Percentiles rank a stretch among this genome's conserved stretches.
Evolutionary conservation across 2,797 vertebrate species (phyloP).

Genomic region (Sparus aurata): DNA sequence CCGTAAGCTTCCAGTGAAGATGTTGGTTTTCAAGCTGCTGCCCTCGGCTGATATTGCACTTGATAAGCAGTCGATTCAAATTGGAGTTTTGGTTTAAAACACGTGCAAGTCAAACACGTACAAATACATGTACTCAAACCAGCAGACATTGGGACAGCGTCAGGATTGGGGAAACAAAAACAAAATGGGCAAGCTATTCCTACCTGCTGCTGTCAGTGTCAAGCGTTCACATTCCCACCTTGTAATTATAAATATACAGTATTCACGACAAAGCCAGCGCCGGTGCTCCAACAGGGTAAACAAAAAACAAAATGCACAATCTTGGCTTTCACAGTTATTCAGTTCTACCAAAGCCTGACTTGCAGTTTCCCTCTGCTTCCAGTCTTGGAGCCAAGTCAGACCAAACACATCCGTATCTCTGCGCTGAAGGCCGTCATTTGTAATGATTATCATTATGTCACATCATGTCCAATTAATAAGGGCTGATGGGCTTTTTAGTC

Average conservation of each 20-base stretch:
- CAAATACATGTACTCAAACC: background rate
- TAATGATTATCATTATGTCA: conserved; percentile 19
- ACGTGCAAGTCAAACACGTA: background rate
- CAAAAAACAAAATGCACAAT: background rate
- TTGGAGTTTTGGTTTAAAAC: background rate
- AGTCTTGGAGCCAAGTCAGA: background rate
- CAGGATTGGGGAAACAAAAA: no score
- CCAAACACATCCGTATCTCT: conserved; percentile 9
- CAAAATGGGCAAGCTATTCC: no score
- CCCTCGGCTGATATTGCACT: background rate
- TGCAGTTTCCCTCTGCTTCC: conserved; percentile 5
- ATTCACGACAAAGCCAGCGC: background rate
- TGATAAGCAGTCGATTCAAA: conserved; percentile 10
- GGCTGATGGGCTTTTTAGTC: conserved; percentile 22
- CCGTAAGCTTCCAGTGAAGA: background rate
- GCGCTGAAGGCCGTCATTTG: conserved; percentile 8
- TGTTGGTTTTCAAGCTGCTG: background rate
- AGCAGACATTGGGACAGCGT: background rate
- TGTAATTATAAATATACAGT: no score
- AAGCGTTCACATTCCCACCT: no score
- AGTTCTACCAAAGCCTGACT: background rate
- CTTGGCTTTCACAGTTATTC: background rate
- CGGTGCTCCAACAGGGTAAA: background rate
- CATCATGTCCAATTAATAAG: conserved; percentile 23
- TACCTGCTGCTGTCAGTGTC: no score